These are phyloP conservation scores for Puma concolor DNA, from an alignment of 2,113 vertebrate genomes.

Conservation along the genomic window DNA sequence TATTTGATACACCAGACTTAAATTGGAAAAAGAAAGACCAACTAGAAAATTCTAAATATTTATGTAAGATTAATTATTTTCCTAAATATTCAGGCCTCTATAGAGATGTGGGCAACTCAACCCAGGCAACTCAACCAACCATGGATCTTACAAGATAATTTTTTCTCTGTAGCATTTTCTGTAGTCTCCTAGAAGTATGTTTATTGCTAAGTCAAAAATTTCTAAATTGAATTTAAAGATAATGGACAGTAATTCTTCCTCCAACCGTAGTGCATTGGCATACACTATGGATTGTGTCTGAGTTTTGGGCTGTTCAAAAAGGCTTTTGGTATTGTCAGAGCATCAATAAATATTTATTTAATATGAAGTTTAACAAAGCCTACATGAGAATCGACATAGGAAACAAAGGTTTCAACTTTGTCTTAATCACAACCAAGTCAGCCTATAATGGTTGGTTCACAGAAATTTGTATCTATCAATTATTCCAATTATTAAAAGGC, in stretches of 20 bases:
- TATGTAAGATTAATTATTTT: not conserved
- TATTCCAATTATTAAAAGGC: not conserved
- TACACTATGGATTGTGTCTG: not conserved
- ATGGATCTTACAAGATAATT: not conserved
- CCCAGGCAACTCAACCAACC: not conserved
- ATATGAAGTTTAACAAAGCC: not conserved
- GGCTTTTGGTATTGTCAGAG: not conserved
- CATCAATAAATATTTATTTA: not conserved
- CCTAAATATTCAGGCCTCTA: not conserved
- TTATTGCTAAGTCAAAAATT: not conserved
- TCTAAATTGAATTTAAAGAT: not conserved
- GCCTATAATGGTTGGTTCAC: not conserved
- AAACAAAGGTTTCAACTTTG: not conserved
- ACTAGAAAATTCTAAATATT: not conserved
- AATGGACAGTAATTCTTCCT: not conserved
- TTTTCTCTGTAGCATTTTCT: not conserved
- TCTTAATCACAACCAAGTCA: not conserved
- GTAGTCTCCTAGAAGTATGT: not conserved
- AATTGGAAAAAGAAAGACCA: not conserved
- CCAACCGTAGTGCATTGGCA: not conserved
- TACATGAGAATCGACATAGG: not conserved
- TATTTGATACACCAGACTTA: not conserved
- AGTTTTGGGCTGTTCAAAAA: not conserved
- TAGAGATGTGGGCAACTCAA: not conserved
- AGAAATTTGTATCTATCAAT: not conserved